A percentile compares a stretch with the other conserved stretches of the same genome.
phyloP scores from a whole-genome alignment of 2,888 invertebrate genomes.

The Slavum lentiscoides region DNA sequence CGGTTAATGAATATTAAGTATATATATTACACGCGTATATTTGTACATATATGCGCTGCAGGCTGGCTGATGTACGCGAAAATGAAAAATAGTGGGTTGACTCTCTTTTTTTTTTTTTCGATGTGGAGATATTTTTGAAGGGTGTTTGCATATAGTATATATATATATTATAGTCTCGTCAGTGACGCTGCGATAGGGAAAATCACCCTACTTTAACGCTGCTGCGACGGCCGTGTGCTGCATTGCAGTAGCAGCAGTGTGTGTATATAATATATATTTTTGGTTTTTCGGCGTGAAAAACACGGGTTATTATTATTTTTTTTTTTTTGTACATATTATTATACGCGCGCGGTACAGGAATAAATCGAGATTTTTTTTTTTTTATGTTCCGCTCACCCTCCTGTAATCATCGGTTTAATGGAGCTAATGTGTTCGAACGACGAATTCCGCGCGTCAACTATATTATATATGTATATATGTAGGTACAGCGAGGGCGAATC shows the following conservation, averaged over 20 bases:
- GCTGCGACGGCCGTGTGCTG: no score
- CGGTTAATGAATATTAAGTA: slow-evolving; percentile 52
- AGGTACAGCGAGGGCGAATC: no score
- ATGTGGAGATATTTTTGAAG: slow-evolving; percentile 42
- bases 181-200: not conserved
- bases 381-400: slow-evolving; percentile 3
- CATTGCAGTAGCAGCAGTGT: not conserved
- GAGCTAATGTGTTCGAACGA: slow-evolving; percentile 38
- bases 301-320: slow-evolving; percentile 10
- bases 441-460: not conserved
- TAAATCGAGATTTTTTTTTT: slow-evolving; percentile 30
- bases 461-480: no score
- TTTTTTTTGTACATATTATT: slow-evolving; percentile 1
- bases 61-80: not conserved
- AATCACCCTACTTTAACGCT: slow-evolving; percentile 17
- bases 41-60: not conserved
- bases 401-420: slow-evolving; percentile 32
- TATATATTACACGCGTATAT: slow-evolving; percentile 19
- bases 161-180: slow-evolving; percentile 35
- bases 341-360: not conserved
- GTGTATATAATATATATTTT: slow-evolving; percentile 9
- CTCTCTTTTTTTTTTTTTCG: slow-evolving; percentile 4
- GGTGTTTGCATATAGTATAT: no score
- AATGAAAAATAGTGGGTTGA: slow-evolving; percentile 43
- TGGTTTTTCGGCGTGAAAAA: slow-evolving; percentile 46